phyloP scores from a whole-genome alignment of 2,113 vertebrate genomes.

The Tachysurus vachellii region DNA sequence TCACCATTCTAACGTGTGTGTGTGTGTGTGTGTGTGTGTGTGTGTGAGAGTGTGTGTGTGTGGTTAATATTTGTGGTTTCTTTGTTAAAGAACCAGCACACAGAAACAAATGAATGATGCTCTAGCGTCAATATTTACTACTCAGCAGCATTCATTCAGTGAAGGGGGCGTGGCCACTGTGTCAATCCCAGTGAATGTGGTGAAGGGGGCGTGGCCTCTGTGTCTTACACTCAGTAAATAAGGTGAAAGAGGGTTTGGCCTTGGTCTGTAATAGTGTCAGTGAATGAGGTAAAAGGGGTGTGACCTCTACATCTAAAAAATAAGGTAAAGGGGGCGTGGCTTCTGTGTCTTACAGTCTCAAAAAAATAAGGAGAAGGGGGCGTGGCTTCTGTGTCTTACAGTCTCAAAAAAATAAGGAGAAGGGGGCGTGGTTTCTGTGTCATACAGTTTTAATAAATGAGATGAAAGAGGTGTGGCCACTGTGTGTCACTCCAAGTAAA shows the following conservation, averaged over 20 bases:
- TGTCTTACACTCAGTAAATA: neutral
- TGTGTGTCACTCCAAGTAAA: neutral
- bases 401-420: neutral
- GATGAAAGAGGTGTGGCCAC: neutral
- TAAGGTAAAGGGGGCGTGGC: neutral
- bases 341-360: neutral
- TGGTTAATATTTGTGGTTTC: slow-evolving; percentile 42
- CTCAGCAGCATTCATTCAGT: neutral
- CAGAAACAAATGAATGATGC: neutral
- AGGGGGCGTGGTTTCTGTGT: neutral
- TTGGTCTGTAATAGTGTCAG: neutral
- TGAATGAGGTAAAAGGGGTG: neutral
- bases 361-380: no score
- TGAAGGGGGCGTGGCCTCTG: neutral
- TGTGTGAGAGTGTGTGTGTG: slow-evolving; percentile 47
- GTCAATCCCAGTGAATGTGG: neutral
- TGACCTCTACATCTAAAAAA: neutral
- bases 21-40: neutral
- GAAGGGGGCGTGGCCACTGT: neutral
- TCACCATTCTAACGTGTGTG: neutral
- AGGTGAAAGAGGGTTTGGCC: neutral
- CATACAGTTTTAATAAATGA: neutral
- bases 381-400: no score
- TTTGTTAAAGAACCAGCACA: slow-evolving; percentile 7
- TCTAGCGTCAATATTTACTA: neutral